phyloP scores from a whole-genome alignment of 2,113 vertebrate genomes.

The Ameiurus melas region DNA sequence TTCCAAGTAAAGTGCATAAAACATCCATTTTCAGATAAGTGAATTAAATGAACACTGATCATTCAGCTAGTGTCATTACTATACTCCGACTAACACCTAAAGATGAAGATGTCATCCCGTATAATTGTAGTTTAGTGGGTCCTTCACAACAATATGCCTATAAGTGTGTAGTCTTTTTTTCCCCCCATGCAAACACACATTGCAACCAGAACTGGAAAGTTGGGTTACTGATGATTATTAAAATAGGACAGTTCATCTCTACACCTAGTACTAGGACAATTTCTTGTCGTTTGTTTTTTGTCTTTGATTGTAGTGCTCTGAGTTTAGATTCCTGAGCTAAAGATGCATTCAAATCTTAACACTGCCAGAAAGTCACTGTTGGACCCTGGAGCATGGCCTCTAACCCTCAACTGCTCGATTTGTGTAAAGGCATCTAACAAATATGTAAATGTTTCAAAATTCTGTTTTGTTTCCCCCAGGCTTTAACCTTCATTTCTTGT shows the following conservation, averaged over 20 bases:
- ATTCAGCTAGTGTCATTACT: neutral
- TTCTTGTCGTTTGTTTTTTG: neutral
- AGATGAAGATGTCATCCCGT: neutral
- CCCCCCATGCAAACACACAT: neutral
- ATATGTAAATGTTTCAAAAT: neutral
- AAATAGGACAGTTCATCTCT: neutral
- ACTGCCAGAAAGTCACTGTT: neutral
- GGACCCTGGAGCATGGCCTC: neutral
- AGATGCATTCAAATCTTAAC: neutral
- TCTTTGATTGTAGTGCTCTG: neutral
- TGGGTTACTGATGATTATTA: neutral
- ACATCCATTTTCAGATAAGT: neutral
- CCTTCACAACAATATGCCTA: neutral
- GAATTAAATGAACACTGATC: neutral
- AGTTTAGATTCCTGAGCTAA: neutral
- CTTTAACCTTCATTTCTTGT: neutral
- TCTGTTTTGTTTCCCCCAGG: neutral
- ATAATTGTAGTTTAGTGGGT: neutral
- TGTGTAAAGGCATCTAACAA: neutral
- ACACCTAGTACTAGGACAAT: neutral
- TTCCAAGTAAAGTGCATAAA: neutral
- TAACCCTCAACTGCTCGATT: neutral
- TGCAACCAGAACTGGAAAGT: neutral
- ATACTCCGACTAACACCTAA: neutral
- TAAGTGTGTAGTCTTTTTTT: neutral